Evolutionary conservation across 2,113 vertebrate species (phyloP).

Genomic region (Pangasianodon gigas): DNA sequence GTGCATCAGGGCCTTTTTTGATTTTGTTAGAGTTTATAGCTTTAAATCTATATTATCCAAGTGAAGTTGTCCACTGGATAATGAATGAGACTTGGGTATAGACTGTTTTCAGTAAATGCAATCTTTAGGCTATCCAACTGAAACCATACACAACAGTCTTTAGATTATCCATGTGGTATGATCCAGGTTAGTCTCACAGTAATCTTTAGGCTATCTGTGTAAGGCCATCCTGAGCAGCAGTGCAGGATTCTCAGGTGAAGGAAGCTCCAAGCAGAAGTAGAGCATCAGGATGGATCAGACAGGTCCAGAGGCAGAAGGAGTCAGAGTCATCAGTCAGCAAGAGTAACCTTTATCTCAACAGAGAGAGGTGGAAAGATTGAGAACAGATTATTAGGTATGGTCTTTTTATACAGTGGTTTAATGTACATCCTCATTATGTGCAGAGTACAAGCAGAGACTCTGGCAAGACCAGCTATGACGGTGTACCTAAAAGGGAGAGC

Average conservation of each 20-base stretch:
- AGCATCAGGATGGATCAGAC: neutral
- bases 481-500: too few species aligned
- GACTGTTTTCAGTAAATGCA: neutral
- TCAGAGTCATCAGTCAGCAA: neutral
- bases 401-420: neutral
- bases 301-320: neutral
- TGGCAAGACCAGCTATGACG: neutral
- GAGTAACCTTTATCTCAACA: too few species aligned
- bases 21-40: neutral
- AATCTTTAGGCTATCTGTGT: neutral
- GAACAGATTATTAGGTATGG: neutral
- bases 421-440: neutral
- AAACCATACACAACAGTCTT: neutral
- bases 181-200: neutral
- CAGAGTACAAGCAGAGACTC: neutral
- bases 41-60: neutral
- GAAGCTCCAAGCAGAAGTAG: neutral
- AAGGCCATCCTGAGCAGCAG: neutral
- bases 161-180: neutral
- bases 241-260: neutral
- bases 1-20: neutral
- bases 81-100: neutral
- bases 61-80: neutral
- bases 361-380: too few species aligned
- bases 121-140: neutral